A percentile compares a stretch with the other conserved stretches of the same genome.
Evolutionary conservation across 37 sponge, comb jelly and placozoan genomes (phyloP).

Genomic region (Geodia barretti): DNA sequence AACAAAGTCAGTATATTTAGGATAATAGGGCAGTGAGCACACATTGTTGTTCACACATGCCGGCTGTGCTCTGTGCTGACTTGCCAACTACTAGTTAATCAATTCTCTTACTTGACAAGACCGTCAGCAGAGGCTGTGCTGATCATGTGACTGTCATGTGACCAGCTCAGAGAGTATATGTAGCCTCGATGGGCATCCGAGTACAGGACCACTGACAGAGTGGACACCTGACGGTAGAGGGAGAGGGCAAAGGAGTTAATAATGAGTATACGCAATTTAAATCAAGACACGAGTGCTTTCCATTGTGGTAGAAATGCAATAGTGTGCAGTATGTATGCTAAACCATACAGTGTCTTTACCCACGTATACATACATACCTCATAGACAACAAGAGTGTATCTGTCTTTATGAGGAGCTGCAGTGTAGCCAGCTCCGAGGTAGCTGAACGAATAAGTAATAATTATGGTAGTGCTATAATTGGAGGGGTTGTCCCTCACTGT

Average conservation of each 20-base stretch:
- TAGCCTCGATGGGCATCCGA: conserved; percentile 62
- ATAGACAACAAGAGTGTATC: conserved; percentile 33
- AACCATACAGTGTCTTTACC: too few species aligned
- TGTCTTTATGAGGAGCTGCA: not conserved
- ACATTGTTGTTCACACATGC: too few species aligned
- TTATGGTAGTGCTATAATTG: not conserved
- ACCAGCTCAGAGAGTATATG: conserved; percentile 82
- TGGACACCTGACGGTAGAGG: conserved; percentile 22
- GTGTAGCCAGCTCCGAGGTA: conserved; percentile 55
- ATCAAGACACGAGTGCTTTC: too few species aligned
- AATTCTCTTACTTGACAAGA: conserved; percentile 54
- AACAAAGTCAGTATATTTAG: too few species aligned
- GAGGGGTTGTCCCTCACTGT: conserved; percentile 14
- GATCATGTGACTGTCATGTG: conserved; percentile 37
- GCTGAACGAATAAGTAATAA: not conserved
- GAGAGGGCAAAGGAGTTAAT: too few species aligned
- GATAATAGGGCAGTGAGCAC: too few species aligned
- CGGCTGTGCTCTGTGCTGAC: too few species aligned
- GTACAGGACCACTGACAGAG: not conserved
- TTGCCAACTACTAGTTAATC: too few species aligned
- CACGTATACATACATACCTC: conserved; percentile 19
- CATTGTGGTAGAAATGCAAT: too few species aligned
- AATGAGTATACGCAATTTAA: too few species aligned
- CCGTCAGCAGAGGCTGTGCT: conserved; percentile 84
- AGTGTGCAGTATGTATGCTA: too few species aligned